Base-by-base conservation (phyloP, 1,140 invertebrate species). In the Drosophila novamexicana region DNA sequence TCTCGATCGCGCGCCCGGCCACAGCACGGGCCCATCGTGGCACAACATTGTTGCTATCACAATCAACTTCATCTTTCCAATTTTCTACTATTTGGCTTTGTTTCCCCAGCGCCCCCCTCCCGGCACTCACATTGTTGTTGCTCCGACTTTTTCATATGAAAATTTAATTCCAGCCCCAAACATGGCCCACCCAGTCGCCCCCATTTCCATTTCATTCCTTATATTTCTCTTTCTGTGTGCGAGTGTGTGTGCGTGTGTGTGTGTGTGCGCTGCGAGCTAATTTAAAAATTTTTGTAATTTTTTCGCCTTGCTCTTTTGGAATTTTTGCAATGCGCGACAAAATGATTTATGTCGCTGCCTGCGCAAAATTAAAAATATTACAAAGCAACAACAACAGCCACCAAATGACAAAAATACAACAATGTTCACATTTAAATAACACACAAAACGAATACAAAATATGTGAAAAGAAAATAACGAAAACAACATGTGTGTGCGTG, bases 211-310 rank as follows among this genome's bases (percentile, higher is more conserved):
- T 16, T 37, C 1, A 9, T 1, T 29, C 40, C 36, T 1, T 47
- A 71, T 22, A 29, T 29, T 5, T 50, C 52, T 18, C 34, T 29
- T 12, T 7, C 47, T 32, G 12, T 73, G 7, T 58, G 10, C 18
- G 7, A 14, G 18, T 47, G 16, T 39, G 36, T 59, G 36, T 18
- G 6, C 52, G n/a, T 44, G 52, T 68, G 36, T 18, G 6, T 57
- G n/a, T 44, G 52, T 68, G 44, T 56, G 57, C 68, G 56, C 67
- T 78, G 81, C 86, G 78, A 90, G 85, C 85, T 89, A 89, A 89
- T 89, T 89, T 90, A 90, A 89, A 89, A 89, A 89, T 89, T 84
- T 75, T 89, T 89, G 84, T 89, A 89, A 89, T 89, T 85, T 90
- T 90, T 89, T 85, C 81, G 86, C 74, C 75, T 81, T 81, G 85